Percentiles rank a stretch among this genome's conserved stretches.
These are phyloP conservation scores for Tillus elongatus DNA, from an alignment of 2,888 invertebrate genomes.

Conservation along the genomic window DNA sequence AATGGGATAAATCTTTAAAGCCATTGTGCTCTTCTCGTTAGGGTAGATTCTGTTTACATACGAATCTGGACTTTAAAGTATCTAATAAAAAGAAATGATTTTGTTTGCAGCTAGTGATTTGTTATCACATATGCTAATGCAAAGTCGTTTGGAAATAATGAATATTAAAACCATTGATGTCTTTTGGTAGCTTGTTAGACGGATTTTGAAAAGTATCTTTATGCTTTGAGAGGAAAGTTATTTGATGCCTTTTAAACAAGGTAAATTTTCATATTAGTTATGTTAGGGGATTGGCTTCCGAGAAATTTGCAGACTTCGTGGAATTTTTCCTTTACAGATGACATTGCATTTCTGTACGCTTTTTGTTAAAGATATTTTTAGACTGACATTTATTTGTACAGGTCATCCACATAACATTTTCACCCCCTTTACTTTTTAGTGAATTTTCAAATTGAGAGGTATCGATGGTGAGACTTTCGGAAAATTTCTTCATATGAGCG, in stretches of 20 bases:
- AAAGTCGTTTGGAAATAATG: slow-evolving; percentile 38
- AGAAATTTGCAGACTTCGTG: too few species aligned
- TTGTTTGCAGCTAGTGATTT: background rate
- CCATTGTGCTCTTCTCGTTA: slow-evolving; percentile 38
- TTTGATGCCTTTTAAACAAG: background rate
- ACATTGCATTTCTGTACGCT: too few species aligned
- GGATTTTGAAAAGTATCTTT: slow-evolving; percentile 21
- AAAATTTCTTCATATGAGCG: too few species aligned
- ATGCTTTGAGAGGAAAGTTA: slow-evolving; percentile 1
- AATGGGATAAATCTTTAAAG: slow-evolving; percentile 39
- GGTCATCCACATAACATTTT: too few species aligned
- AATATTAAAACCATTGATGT: slow-evolving; percentile 41
- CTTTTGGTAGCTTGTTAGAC: slow-evolving; percentile 32
- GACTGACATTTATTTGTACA: too few species aligned
- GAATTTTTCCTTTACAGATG: too few species aligned
- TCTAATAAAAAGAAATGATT: background rate
- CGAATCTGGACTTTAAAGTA: background rate
- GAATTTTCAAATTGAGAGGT: too few species aligned
- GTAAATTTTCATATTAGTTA: too few species aligned
- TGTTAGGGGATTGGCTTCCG: too few species aligned
- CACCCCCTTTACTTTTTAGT: too few species aligned
- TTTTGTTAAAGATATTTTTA: too few species aligned
- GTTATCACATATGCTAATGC: slow-evolving; percentile 32
- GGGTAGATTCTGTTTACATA: background rate
- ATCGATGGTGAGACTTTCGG: too few species aligned